Percentiles rank a stretch among this genome's conserved stretches.
phyloP scores from a whole-genome alignment of 2,797 vertebrate genomes.

The Dermochelys coriacea region DNA sequence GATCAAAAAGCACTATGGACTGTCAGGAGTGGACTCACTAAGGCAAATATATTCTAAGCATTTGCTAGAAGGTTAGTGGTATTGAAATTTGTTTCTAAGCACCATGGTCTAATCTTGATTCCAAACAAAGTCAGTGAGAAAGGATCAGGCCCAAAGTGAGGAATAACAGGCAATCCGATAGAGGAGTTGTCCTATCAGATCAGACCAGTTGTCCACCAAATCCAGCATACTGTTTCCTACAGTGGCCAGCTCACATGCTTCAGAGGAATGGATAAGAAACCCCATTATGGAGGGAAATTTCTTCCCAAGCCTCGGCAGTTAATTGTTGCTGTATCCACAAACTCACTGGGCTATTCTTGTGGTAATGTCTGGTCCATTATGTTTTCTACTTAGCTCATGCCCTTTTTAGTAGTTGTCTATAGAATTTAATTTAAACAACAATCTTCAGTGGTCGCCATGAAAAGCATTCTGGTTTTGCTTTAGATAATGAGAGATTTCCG shows the following conservation, averaged over 20 bases:
- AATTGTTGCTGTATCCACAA: not conserved
- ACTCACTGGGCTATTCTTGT: not conserved
- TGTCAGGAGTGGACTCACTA: not conserved
- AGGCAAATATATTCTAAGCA: slow-evolving; percentile 5
- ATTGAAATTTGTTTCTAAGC: slow-evolving; percentile 11
- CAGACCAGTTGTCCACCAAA: not conserved
- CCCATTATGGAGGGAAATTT: not conserved
- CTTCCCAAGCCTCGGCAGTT: not conserved
- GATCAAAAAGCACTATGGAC: not conserved
- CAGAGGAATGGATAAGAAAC: not conserved
- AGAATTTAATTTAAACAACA: not conserved
- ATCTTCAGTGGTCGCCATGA: not conserved
- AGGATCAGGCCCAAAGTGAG: not conserved
- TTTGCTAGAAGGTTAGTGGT: not conserved
- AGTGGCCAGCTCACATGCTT: not conserved
- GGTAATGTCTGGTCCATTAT: accelerated
- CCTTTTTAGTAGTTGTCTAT: not conserved
- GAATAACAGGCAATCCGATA: not conserved
- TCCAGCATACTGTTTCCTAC: not conserved
- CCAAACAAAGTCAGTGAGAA: not conserved
- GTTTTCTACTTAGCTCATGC: not conserved
- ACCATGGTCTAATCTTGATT: not conserved
- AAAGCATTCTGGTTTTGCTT: not conserved
- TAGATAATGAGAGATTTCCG: not conserved
- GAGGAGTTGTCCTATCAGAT: accelerated